These are phyloP conservation scores for Theristicus caerulescens DNA, from an alignment of 2,113 vertebrate genomes.

Conservation along the genomic window DNA sequence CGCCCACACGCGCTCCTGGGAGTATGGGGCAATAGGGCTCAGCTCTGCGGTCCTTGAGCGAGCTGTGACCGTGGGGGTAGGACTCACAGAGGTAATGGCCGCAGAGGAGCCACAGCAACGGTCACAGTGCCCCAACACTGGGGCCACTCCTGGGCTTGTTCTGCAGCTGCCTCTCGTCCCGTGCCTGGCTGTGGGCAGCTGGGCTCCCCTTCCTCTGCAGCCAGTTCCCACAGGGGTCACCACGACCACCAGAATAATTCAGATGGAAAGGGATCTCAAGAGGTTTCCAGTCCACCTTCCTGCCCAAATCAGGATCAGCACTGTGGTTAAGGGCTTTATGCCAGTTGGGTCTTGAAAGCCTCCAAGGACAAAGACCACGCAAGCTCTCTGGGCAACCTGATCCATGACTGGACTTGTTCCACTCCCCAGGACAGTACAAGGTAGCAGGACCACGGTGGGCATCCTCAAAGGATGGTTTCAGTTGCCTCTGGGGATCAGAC, in stretches of 20 bases:
- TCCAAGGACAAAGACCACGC: too few relatives aligned
- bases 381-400: neutral
- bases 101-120: accelerated
- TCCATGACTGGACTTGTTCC: neutral
- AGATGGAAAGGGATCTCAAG: neutral
- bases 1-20: accelerated
- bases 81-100: neutral
- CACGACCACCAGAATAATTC: neutral
- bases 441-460: neutral
- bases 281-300: neutral
- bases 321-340: neutral
- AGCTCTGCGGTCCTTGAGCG: neutral
- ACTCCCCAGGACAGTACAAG: neutral
- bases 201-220: neutral
- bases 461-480: neutral
- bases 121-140: neutral
- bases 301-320: too few relatives aligned
- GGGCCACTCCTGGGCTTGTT: too few relatives aligned
- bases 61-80: accelerated
- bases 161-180: neutral
- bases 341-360: neutral
- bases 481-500: neutral
- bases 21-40: neutral
- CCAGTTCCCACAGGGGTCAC: neutral
- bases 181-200: neutral